These are phyloP conservation scores for Ceratoteleas bidentatus DNA, from an alignment of 1,140 invertebrate species.

Conservation along the genomic window DNA sequence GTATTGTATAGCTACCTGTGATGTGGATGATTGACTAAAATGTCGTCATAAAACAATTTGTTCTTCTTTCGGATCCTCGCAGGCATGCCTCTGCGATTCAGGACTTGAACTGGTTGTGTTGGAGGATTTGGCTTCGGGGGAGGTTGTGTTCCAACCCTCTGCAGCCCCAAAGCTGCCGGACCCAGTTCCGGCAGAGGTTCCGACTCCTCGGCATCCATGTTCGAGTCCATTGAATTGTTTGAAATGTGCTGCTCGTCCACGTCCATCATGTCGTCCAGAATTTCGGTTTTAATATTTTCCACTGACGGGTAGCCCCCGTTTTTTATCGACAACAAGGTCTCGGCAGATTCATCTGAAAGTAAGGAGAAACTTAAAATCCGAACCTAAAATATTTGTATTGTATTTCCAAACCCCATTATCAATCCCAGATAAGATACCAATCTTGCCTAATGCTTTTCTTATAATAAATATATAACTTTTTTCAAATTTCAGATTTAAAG, in stretches of 20 bases:
- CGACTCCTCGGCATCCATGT: conserved; percentile 83
- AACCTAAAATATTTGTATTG: no score
- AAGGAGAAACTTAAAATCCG: no score
- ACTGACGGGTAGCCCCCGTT: conserved; percentile 80
- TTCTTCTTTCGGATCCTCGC: conserved; percentile 95
- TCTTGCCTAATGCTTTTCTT: no score
- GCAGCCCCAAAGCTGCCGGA: conserved; percentile 88
- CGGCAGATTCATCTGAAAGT: conserved; percentile 81
- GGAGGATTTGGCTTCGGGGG: conserved; percentile 86
- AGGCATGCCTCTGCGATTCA: conserved; percentile 93
- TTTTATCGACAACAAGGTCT: conserved; percentile 82
- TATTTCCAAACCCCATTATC: no score
- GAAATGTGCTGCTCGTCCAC: conserved; percentile 80
- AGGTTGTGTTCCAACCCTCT: conserved; percentile 88
- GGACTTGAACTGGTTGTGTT: conserved; percentile 86
- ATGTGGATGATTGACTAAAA: conserved; percentile 91
- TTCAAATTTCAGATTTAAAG: no score
- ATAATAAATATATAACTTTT: no score
- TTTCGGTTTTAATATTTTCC: conserved; percentile 78
- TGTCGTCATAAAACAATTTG: conserved; percentile 94
- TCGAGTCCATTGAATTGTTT: conserved; percentile 77
- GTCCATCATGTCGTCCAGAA: conserved; percentile 85
- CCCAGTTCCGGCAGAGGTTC: conserved; percentile 86
- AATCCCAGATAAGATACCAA: no score
- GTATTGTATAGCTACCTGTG: conserved; percentile 75